Evolutionary conservation across 2,888 invertebrate genomes (phyloP).

Genomic region (Apotomis turbidana): DNA sequence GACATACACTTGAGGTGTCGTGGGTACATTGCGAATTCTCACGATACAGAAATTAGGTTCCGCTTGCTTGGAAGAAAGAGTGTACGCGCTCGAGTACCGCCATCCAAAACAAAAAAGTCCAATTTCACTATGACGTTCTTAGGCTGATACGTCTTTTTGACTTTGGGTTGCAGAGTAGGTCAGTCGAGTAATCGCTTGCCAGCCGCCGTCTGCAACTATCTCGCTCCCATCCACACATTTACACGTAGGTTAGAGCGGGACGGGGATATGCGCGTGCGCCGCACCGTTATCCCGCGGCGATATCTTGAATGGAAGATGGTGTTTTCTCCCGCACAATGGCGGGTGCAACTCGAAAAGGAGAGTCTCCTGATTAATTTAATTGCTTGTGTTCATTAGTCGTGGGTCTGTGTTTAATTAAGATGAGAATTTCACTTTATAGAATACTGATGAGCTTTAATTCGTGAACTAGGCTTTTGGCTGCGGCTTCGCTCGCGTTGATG

Average conservation of each 20-base stretch:
- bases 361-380: conserved; percentile 64
- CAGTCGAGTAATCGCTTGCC: conserved; percentile 82
- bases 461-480: too few species aligned
- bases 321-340: conserved; percentile 83
- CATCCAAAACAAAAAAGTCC: background rate
- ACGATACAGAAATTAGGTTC: conserved; percentile 82
- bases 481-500: too few species aligned
- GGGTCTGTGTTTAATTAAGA: conserved; percentile 31
- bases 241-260: conserved; percentile 52
- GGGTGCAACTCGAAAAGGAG: conserved; percentile 69
- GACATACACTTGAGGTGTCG: background rate
- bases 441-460: background rate
- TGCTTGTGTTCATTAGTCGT: conserved; percentile 55
- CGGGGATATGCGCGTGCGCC: conserved; percentile 65
- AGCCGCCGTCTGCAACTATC: conserved; percentile 67
- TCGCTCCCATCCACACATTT: conserved; percentile 49
- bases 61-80: conserved; percentile 84
- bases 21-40: conserved; percentile 73
- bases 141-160: background rate
- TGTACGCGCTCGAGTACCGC: conserved; percentile 59
- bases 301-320: conserved; percentile 84
- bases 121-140: background rate
- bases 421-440: background rate
- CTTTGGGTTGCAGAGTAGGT: conserved; percentile 72
- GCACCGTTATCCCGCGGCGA: conserved; percentile 81